A percentile compares a stretch with the other conserved stretches of the same genome.
These are phyloP conservation scores for Gavia stellata DNA, from an alignment of 2,113 vertebrate species.

Conservation along the genomic window DNA sequence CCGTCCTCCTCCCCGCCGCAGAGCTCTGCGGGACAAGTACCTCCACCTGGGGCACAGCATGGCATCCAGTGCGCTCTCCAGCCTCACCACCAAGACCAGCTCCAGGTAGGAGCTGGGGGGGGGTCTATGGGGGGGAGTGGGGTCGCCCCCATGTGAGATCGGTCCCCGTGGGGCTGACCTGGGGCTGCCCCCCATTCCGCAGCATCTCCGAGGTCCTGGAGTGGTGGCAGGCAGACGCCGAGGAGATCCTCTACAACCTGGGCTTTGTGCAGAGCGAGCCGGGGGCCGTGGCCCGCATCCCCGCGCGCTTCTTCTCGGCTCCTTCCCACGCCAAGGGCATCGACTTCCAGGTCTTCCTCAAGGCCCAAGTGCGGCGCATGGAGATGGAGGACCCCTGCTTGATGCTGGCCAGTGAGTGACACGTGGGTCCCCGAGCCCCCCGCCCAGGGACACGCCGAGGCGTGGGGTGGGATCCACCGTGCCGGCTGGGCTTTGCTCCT, in stretches of 20 bases:
- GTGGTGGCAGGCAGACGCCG: conserved; percentile 80
- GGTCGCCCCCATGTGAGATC: rapidly evolving
- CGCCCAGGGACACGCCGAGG: rapidly evolving
- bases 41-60: conserved; percentile 78
- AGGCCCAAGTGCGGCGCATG: conserved; percentile 80
- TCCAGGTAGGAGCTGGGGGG: conserved; percentile 73
- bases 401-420: conserved; percentile 83
- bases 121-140: rapidly evolving
- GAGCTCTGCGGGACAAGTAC: background rate
- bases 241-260: conserved; percentile 83
- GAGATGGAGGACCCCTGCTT: conserved; percentile 86
- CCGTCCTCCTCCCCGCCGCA: background rate
- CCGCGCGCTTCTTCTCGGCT: conserved; percentile 84
- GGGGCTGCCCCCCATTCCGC: background rate
- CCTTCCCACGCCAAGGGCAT: conserved; percentile 86
- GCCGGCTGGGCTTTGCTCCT: background rate
- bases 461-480: rapidly evolving
- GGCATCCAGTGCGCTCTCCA: conserved; percentile 79
- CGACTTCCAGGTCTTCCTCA: conserved; percentile 88
- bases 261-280: conserved; percentile 84
- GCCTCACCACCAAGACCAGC: conserved; percentile 73
- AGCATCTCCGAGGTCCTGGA: conserved; percentile 80
- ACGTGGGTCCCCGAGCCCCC: rapidly evolving
- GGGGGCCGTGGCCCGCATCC: conserved; percentile 77
- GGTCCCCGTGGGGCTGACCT: background rate